These are phyloP conservation scores for Drosophila ezoana DNA, from an alignment of 2,888 invertebrate species.

Conservation along the genomic window DNA sequence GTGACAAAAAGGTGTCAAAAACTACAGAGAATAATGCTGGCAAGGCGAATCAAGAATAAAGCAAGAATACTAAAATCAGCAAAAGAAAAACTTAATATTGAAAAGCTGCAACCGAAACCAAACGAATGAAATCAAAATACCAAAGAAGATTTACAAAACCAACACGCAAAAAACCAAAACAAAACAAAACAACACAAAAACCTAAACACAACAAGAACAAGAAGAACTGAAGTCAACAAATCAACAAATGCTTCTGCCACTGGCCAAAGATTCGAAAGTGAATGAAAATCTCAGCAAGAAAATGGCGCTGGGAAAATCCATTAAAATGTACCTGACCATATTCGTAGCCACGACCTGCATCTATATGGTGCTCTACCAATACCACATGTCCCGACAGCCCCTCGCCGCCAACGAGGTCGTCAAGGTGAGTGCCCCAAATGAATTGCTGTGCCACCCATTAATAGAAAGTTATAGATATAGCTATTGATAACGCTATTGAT, in stretches of 20 bases:
- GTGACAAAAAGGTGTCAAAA: slow-evolving; percentile 19
- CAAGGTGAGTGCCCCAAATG: slow-evolving; percentile 74
- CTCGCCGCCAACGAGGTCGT: slow-evolving; percentile 81
- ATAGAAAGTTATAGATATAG: slow-evolving; percentile 1
- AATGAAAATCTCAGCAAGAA: slow-evolving; percentile 56
- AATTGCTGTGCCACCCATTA: not conserved
- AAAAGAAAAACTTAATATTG: slow-evolving; percentile 18
- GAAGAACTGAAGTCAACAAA: not conserved
- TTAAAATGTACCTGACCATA: slow-evolving; percentile 89
- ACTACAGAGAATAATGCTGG: slow-evolving; percentile 28
- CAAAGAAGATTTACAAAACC: slow-evolving; percentile 56
- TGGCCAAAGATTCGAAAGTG: slow-evolving; percentile 35
- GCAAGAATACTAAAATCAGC: not conserved
- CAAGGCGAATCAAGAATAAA: slow-evolving; percentile 16
- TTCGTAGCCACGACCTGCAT: slow-evolving; percentile 87
- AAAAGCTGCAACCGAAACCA: slow-evolving; percentile 42
- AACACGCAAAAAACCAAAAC: slow-evolving; percentile 57
- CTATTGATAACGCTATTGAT: slow-evolving; percentile 13
- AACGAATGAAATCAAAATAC: slow-evolving; percentile 73
- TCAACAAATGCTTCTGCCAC: slow-evolving; percentile 27
- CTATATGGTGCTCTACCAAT: slow-evolving; percentile 87
- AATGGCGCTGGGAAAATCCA: slow-evolving; percentile 86
- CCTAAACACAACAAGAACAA: slow-evolving; percentile 21
- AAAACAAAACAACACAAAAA: slow-evolving; percentile 19
- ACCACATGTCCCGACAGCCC: slow-evolving; percentile 87